A percentile compares a stretch with the other conserved stretches of the same genome.
phyloP scores from a whole-genome alignment of 2,113 vertebrate species.

The Dascyllus trimaculatus region DNA sequence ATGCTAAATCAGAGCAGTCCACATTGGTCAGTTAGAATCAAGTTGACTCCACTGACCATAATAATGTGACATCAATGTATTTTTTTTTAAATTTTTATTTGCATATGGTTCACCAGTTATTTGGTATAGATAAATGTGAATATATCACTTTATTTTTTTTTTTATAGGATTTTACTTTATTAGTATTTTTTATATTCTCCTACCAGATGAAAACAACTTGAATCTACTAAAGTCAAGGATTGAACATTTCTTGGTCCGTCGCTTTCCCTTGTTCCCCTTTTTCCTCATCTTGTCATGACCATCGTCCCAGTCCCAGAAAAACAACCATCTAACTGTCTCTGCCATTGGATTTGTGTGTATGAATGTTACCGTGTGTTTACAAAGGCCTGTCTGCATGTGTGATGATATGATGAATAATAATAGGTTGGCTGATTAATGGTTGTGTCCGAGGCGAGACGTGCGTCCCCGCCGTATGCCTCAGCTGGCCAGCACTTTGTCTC shows the following conservation, averaged over 20 bases:
- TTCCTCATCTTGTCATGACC: constrained; percentile 19
- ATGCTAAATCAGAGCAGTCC: neutral
- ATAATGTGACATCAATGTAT: too few relatives aligned
- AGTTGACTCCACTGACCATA: too few relatives aligned
- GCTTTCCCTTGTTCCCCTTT: neutral
- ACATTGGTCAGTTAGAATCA: too few relatives aligned
- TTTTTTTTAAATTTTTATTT: too few relatives aligned
- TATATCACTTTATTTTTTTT: too few relatives aligned
- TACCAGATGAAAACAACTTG: neutral
- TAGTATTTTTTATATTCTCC: too few relatives aligned
- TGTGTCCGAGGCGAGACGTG: constrained; percentile 15
- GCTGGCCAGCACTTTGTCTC: constrained; percentile 55
- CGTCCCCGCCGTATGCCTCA: constrained; percentile 44
- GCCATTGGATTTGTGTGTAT: constrained; percentile 41
- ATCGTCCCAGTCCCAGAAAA: constrained; percentile 40
- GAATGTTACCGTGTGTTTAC: constrained; percentile 33
- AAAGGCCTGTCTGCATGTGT: constrained; percentile 24
- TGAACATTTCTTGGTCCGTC: neutral
- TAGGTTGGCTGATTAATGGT: constrained; percentile 31
- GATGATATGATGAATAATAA: constrained; percentile 65
- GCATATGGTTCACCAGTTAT: too few relatives aligned
- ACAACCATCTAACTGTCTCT: constrained; percentile 13
- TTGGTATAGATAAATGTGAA: too few relatives aligned
- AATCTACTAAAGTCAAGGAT: neutral
- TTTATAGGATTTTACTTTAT: too few relatives aligned